These are phyloP conservation scores for Chrysochloris asiatica DNA, from an alignment of 2,113 vertebrate species.

Conservation along the genomic window DNA sequence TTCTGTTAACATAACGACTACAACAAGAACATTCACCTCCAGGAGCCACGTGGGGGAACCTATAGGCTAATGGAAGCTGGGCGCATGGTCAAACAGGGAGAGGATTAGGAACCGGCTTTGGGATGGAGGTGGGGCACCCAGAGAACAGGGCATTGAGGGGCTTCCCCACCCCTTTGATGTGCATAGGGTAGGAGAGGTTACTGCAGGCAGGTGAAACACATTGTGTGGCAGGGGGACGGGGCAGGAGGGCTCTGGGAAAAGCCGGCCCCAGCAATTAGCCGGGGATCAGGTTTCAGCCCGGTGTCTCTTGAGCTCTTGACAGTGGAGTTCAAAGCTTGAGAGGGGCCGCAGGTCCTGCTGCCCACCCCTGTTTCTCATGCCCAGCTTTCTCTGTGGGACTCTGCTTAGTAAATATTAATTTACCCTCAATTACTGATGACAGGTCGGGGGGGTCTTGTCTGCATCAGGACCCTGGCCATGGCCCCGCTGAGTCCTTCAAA, in stretches of 20 bases:
- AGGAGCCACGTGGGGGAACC: too few relatives aligned
- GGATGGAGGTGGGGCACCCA: too few relatives aligned
- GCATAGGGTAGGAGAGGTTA: not conserved
- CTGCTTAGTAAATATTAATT: constrained; percentile 88
- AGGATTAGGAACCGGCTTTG: too few relatives aligned
- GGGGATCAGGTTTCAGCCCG: constrained; percentile 58
- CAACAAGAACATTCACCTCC: too few relatives aligned
- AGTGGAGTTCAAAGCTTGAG: constrained; percentile 69
- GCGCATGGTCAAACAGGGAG: too few relatives aligned
- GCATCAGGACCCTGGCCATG: constrained; percentile 80
- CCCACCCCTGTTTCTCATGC: constrained; percentile 62
- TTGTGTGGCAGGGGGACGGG: not conserved
- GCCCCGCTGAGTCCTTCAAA: constrained; percentile 86
- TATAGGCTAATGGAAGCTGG: too few relatives aligned
- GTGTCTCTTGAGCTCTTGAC: constrained; percentile 57
- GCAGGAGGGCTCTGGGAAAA: not conserved
- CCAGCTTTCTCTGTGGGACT: constrained; percentile 73
- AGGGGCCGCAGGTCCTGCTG: constrained; percentile 58
- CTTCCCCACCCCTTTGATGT: constrained; percentile 73
- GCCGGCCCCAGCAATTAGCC: constrained; percentile 56
- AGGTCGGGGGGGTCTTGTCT: constrained; percentile 84
- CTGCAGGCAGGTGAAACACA: not conserved
- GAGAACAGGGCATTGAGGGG: too few relatives aligned
- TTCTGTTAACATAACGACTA: too few relatives aligned
- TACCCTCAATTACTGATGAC: constrained; percentile 88